A percentile compares a stretch with the other conserved stretches of the same genome.
Conservation (phyloP, 2,113 vertebrate genomes). For the Vicugna pacos region DNA sequence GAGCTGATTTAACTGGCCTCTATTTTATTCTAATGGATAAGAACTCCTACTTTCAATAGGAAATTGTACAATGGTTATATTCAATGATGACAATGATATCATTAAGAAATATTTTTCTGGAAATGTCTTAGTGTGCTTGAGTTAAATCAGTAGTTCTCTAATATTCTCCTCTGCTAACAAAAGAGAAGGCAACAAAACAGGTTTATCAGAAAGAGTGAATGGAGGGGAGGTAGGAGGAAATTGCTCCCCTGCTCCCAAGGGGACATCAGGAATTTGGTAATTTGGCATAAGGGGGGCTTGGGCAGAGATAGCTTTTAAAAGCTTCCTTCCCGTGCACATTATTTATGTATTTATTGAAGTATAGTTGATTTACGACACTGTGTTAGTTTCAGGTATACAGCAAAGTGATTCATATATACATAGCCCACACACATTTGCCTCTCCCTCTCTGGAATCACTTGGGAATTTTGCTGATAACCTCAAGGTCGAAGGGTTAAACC, state of each 20-base stretch:
- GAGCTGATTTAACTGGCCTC: not conserved
- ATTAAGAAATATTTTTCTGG: constrained; percentile 16
- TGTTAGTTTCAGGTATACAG: not conserved
- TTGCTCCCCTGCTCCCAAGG: too few relatives aligned
- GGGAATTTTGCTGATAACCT: not conserved
- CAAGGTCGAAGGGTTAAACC: not conserved
- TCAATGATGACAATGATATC: not conserved
- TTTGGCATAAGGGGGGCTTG: not conserved
- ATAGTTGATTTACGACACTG: not conserved
- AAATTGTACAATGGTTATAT: not conserved
- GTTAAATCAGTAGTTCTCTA: not conserved
- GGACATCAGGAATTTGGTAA: not conserved
- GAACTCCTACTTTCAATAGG: not conserved
- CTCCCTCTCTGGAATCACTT: not conserved
- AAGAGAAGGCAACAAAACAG: not conserved
- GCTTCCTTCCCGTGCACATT: not conserved
- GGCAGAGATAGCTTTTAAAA: not conserved
- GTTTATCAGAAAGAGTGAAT: not conserved
- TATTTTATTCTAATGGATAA: not conserved
- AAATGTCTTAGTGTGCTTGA: not conserved
- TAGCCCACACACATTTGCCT: not conserved
- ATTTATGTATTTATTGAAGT: not conserved
- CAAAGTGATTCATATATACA: not conserved
- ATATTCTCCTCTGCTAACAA: not conserved
- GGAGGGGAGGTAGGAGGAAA: not conserved